phyloP scores from a whole-genome alignment of 2,113 vertebrate species.

The Salvelinus sp. region DNA sequence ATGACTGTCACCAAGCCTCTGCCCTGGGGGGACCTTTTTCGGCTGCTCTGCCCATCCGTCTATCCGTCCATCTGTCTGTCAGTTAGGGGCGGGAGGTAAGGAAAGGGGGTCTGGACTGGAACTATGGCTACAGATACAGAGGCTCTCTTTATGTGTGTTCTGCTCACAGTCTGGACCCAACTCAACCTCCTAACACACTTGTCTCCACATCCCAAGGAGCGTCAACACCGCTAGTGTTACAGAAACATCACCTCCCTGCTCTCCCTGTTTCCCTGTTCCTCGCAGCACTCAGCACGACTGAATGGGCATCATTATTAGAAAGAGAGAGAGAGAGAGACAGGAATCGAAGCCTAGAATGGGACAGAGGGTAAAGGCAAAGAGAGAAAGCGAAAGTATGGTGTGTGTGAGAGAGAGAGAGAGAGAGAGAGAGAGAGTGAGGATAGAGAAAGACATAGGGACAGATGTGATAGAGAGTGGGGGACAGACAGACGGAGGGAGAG shows the following conservation, averaged over 20 bases:
- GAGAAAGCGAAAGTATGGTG: slow-evolving; percentile 37
- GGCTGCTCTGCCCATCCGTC: slow-evolving; percentile 24
- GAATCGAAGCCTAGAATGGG: not conserved
- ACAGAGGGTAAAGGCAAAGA: not conserved
- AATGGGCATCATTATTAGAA: slow-evolving; percentile 16
- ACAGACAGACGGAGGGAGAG: slow-evolving; percentile 35
- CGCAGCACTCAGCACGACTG: not conserved
- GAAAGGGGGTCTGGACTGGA: not conserved
- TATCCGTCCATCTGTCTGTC: slow-evolving; percentile 10
- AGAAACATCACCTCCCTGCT: not conserved
- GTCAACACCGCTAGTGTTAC: too few relatives aligned
- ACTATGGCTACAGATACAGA: slow-evolving; percentile 9
- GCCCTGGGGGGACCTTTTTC: slow-evolving; percentile 24
- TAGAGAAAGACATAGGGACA: slow-evolving; percentile 32
- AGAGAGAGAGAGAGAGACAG: not conserved
- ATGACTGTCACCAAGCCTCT: slow-evolving; percentile 48
- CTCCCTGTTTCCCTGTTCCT: not conserved
- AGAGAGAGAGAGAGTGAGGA: slow-evolving; percentile 39
- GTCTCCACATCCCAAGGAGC: not conserved
- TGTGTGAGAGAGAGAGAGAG: slow-evolving; percentile 29
- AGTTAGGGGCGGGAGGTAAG: not conserved
- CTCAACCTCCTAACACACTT: not conserved
- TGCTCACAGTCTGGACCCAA: not conserved
- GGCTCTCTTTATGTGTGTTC: not conserved
- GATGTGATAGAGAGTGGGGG: slow-evolving; percentile 27